Evolutionary conservation across 1,140 invertebrate species (phyloP), one percentile per base, ranked within the genome.

Genomic region (Drosophila cardini): DNA sequence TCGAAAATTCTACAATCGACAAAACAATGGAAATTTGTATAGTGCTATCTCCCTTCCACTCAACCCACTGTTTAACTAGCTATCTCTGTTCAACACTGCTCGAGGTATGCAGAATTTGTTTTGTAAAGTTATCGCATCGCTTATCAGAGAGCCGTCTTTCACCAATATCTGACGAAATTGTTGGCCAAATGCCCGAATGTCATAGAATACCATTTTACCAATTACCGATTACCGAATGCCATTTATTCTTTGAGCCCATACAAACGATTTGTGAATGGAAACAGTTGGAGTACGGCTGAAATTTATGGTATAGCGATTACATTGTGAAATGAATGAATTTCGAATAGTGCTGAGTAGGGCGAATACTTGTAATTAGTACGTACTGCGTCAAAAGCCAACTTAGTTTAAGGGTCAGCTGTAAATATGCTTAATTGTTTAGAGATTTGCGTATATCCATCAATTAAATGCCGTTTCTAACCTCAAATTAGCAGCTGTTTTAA

Each of bases 101-200:
- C 67, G 53, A 72, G 82, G 64, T 79, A 87, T 86, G 82, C 82
- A 87, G 79, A 82, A 85, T 72, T 65, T n/a, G n/a, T n/a, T n/a
- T n/a, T n/a, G 61, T 71, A 34, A 34, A 60, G 75, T 53, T 87
- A 86, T 87, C 80, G 55, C 53, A 61, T 76, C 75, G 72, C 72
- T 83, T 80, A 84, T 84, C 80, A 55, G 36, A 34, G 21, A 42
- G 11, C 2, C 7, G 26, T 34, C 18, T 72, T 80, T 62, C 40
- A 13, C 45, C 15, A 40, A 15, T 57, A 57, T 36, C 50, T 55
- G 58, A 55, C 60, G 21, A 42, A 60, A 63, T 38, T 48, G 50
- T 34, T 53, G 36, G 11, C 43, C 15, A 48, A 56, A 15, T 38
- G 15, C 36, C 43, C 53, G 26, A 34, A 11, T 42, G 9, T 38